Evolutionary conservation across 1,140 invertebrate species (phyloP).

Genomic region (Protaetia brevitarsis): DNA sequence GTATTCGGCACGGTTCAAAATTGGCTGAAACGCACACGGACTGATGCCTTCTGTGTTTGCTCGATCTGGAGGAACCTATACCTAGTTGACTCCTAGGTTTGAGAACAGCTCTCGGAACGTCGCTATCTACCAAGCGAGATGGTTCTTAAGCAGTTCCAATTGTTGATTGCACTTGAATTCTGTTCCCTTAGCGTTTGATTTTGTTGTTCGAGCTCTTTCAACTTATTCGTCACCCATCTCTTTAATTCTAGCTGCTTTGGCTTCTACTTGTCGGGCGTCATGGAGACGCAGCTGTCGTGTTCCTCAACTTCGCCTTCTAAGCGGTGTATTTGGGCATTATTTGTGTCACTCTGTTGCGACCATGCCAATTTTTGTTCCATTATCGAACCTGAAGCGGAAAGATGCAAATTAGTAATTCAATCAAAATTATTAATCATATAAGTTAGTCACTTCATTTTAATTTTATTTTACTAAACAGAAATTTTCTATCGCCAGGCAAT

Average conservation of each 20-base stretch:
- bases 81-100: conserved; percentile 39
- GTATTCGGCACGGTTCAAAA: conserved; percentile 42
- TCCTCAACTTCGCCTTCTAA: conserved; percentile 89
- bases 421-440: background rate
- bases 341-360: conserved; percentile 60
- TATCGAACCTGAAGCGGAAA: conserved; percentile 72
- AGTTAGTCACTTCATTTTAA: background rate
- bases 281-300: conserved; percentile 82
- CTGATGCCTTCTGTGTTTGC: conserved; percentile 57
- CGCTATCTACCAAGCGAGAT: conserved; percentile 62
- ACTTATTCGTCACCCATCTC: conserved; percentile 96
- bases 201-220: conserved; percentile 91
- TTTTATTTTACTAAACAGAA: too few relatives aligned
- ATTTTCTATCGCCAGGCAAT: too few relatives aligned
- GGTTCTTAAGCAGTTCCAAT: conserved; percentile 79
- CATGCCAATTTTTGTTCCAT: conserved; percentile 88
- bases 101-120: conserved; percentile 44
- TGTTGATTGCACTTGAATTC: conserved; percentile 93
- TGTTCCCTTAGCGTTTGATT: conserved; percentile 87
- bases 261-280: conserved; percentile 89
- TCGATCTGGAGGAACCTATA: conserved; percentile 27
- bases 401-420: too few relatives aligned
- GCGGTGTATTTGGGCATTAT: conserved; percentile 71
- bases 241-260: conserved; percentile 93
- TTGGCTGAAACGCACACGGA: conserved; percentile 49